Evolutionary conservation across 2,797 vertebrate genomes (phyloP), one percentile per base, ranked within the genome.

Genomic region (Telmatherina bonti): DNA sequence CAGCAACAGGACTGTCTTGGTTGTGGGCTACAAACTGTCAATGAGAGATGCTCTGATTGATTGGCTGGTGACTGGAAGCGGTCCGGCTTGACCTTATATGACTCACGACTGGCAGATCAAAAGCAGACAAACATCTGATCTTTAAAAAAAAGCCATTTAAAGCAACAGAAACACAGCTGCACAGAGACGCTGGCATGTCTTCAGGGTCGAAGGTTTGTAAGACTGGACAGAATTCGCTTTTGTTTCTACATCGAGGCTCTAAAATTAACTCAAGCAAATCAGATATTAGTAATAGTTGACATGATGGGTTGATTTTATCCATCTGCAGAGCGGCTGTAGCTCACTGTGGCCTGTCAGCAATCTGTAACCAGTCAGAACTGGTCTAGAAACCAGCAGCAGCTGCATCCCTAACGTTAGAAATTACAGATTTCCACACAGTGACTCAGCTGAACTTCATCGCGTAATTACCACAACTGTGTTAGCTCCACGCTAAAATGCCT

Each of bases 401-500:
- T 51, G n/a, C 43, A 45, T n/a, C 16, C n/a, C 6, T 45, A 51
- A 51, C 11, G 0, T 51, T 5, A 26, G 47, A 26, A 51, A 24
- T 24, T 11, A 51, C 22, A 26, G 10, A 26, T 26, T 22, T 51
- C n/a, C 22, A 51, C 47, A 24, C 20, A 8, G 7, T 51, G 10
- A 51, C 4, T 26, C 7, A 51, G n/a, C 47, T 18, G 41, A 45
- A 45, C 41, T 45, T 49, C n/a, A 49, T 49, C n/a, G 11, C 10
- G 45, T 49, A 49, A 49, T 49, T n/a, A 49, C 45, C 20, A 49
- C 20, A 22, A 49, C 11, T 51, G n/a, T 51, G 8, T 24, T 11
- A 12, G 4, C 16, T 58, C 55, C 41, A 7, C 3, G n/a, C 30
- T 38, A 49, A 58, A 67, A 59, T 10, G 51, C 61, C 72, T 55